These are phyloP conservation scores for Bimastos eiseni DNA, from an alignment of 2,888 invertebrate genomes.

Conservation along the genomic window DNA sequence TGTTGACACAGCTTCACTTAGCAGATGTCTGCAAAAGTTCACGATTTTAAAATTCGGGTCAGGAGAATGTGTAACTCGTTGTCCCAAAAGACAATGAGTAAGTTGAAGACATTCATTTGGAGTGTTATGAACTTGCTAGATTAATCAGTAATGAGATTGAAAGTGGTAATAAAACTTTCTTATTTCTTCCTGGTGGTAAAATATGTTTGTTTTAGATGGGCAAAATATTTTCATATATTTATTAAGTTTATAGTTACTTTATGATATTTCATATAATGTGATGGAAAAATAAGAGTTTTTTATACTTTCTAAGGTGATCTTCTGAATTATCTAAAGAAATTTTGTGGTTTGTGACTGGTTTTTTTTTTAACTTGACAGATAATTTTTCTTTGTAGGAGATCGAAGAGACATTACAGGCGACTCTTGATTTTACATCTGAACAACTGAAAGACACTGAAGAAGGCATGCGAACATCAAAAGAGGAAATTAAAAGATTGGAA, in stretches of 20 bases:
- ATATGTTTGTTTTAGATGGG: not conserved
- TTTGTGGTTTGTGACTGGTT: not conserved
- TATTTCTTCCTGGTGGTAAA: not conserved
- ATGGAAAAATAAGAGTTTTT: not conserved
- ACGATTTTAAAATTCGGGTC: too few species aligned
- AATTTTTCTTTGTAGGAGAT: not conserved
- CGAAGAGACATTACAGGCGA: not conserved
- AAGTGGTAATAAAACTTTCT: too few species aligned
- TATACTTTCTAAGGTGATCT: not conserved
- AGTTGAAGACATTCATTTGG: too few species aligned
- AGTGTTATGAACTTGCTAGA: too few species aligned
- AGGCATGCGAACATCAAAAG: not conserved
- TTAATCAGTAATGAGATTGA: too few species aligned
- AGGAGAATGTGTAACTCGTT: too few species aligned
- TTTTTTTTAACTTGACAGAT: not conserved
- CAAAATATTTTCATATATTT: not conserved
- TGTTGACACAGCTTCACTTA: too few species aligned
- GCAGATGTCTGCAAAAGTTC: too few species aligned
- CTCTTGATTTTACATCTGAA: slow-evolving; percentile 1
- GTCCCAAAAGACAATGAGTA: too few species aligned
- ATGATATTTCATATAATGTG: not conserved
- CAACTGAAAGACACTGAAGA: slow-evolving; percentile 6
- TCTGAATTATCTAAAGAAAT: too few species aligned
- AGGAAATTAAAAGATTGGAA: not conserved
- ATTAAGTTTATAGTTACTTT: not conserved